Base-by-base conservation (phyloP, 2,113 vertebrate species). In the Urocolius indicus region DNA sequence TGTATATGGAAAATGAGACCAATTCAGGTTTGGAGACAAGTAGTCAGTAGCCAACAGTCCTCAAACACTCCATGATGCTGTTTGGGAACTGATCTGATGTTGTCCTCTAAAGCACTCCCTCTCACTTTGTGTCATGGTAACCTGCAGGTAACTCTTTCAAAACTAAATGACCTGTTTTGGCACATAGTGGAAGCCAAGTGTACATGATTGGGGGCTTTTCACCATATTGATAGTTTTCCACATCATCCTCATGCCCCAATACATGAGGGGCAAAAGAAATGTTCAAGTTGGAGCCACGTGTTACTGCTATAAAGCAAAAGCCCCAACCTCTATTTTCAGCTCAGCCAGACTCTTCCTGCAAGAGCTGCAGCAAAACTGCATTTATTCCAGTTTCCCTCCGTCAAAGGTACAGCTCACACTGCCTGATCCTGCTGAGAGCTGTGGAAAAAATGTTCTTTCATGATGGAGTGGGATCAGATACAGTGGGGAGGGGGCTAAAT, bases 81-180 rank as follows among this genome's bases (percentile, higher is more conserved):
- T 68, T 27, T 65, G n/a, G 27, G 38, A 43, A 13, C 22, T 48
- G 61, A 38, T 23, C 22, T 59, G 29, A 13, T 61, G 57, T 16
- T 30, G 18, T 55, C 9, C 29, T 84, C 1, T 0, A 9, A 46
- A 82, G 17, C 45, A 68, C 2, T 7, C 5, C 10, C 0, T 1
- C 21, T 72, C 54, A 46, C 20, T 36, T 24, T 8, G 5, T 0
- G 1, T 27, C 46, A 32, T 8, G 11, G 18, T 9, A 49, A n/a
- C 41, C 9, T 45, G 34, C 58, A 52, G 75, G 7, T n/a, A n/a
- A n/a, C n/a, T n/a, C n/a, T n/a, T n/a, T 17, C 17, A 54, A 93
- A 90, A 21, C 11, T 24, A 9, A 81, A 85, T 46, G 24, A 80
- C 41, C 17, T 57, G 27, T 24, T 69, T 14, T 54, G 58, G 23